Evolutionary conservation across 2,797 vertebrate genomes (phyloP).

Genomic region (Erethizon dorsatum): DNA sequence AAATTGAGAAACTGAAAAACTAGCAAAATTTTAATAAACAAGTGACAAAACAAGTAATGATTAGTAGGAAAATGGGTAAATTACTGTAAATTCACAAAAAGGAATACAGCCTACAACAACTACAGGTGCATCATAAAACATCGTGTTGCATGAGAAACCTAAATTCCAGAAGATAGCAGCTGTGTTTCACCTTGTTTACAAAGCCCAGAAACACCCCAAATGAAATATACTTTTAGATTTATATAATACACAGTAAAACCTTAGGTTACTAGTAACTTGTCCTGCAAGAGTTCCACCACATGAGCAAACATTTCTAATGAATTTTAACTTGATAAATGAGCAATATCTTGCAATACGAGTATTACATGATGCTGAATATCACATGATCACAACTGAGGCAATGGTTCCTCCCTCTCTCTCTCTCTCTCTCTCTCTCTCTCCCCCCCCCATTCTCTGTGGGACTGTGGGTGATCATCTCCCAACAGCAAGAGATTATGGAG

Average conservation of each 20-base stretch:
- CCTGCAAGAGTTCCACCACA: neutral
- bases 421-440: neutral
- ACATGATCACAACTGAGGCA: neutral
- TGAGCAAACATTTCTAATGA: neutral
- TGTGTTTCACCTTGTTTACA: neutral
- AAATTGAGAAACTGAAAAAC: neutral
- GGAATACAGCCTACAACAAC: neutral
- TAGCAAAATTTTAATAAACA: neutral
- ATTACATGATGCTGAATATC: neutral
- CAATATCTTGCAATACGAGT: neutral
- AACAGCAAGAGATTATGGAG: neutral
- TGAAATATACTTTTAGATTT: neutral
- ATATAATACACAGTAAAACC: neutral
- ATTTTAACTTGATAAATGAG: neutral
- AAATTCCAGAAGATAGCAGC: neutral
- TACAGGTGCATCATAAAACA: neutral
- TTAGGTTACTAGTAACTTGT: neutral
- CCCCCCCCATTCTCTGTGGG: neutral
- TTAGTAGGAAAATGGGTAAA: neutral
- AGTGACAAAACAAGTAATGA: neutral
- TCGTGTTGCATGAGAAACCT: neutral
- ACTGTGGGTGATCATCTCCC: neutral
- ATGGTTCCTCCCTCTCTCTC: neutral
- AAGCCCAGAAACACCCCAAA: neutral
- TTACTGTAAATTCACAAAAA: neutral